A percentile compares a stretch with the other conserved stretches of the same genome.
phyloP scores from a whole-genome alignment of 2,113 vertebrate genomes.

The Tympanuchus pallidicinctus region DNA sequence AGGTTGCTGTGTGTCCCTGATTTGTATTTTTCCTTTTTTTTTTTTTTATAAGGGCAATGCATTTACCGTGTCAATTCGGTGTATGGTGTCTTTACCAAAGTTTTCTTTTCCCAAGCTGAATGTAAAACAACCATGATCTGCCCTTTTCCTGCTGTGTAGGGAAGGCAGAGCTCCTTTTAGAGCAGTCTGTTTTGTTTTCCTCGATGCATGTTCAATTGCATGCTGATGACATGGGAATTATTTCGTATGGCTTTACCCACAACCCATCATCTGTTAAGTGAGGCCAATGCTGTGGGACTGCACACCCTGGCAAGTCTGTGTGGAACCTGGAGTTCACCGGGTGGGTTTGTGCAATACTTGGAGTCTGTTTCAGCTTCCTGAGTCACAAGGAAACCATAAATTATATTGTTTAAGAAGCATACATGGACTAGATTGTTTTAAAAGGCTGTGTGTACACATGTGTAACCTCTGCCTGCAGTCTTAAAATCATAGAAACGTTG shows the following conservation, averaged over 20 bases:
- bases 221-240: background rate
- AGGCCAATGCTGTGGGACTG: background rate
- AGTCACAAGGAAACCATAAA: background rate
- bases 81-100: conserved; percentile 31
- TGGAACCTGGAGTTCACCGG: background rate
- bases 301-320: rapidly evolving
- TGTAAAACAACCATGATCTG: conserved; percentile 13
- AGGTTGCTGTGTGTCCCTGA: background rate
- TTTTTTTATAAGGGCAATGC: background rate
- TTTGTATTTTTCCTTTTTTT: background rate
- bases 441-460: background rate
- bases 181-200: background rate
- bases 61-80: background rate
- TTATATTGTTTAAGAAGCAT: background rate
- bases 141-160: background rate
- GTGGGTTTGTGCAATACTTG: conserved; percentile 56
- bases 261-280: background rate
- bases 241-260: background rate
- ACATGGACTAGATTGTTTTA: background rate
- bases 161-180: background rate
- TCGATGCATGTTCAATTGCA: background rate
- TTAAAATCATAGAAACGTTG: background rate
- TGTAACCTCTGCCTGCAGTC: background rate
- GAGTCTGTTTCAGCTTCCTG: background rate
- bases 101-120: background rate